These are phyloP conservation scores for Aphidius colemani DNA, from an alignment of 2,888 invertebrate species.

Conservation along the genomic window DNA sequence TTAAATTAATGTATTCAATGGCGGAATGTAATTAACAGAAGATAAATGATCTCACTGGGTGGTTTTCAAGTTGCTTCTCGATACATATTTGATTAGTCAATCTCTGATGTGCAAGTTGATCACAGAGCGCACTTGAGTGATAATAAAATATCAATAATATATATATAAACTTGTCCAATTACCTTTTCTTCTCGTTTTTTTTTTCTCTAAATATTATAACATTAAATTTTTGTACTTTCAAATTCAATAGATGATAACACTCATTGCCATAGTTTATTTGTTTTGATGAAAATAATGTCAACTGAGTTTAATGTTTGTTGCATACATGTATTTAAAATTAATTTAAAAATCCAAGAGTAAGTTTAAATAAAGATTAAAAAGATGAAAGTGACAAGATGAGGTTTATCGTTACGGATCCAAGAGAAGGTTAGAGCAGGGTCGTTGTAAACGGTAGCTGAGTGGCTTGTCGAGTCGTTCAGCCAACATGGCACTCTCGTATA, in stretches of 20 bases:
- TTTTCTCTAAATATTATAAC: too few species aligned
- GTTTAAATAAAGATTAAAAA: background rate
- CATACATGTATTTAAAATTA: background rate
- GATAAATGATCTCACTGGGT: constrained; percentile 26
- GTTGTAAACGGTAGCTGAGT: constrained; percentile 44
- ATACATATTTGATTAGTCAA: constrained; percentile 36
- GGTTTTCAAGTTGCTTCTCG: constrained; percentile 12
- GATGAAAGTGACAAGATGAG: background rate
- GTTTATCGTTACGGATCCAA: background rate
- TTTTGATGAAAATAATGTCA: background rate
- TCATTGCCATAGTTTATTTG: too few species aligned
- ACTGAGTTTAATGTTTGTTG: background rate
- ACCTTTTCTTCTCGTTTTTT: background rate
- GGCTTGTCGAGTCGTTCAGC: constrained; percentile 41
- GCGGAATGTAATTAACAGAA: constrained; percentile 17
- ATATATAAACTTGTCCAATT: background rate
- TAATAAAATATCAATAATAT: constrained; percentile 4
- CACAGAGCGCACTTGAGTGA: background rate
- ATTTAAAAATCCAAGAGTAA: background rate
- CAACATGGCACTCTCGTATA: constrained; percentile 45
- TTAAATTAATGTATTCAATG: constrained; percentile 19
- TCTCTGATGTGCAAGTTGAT: constrained; percentile 16
- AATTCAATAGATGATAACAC: too few species aligned
- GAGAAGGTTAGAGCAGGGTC: constrained; percentile 1
- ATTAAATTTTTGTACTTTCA: too few species aligned